Evolutionary conservation across 2,113 vertebrate genomes (phyloP), one percentile per base, ranked within the genome.

Genomic region (Amblyopsis rosae): DNA sequence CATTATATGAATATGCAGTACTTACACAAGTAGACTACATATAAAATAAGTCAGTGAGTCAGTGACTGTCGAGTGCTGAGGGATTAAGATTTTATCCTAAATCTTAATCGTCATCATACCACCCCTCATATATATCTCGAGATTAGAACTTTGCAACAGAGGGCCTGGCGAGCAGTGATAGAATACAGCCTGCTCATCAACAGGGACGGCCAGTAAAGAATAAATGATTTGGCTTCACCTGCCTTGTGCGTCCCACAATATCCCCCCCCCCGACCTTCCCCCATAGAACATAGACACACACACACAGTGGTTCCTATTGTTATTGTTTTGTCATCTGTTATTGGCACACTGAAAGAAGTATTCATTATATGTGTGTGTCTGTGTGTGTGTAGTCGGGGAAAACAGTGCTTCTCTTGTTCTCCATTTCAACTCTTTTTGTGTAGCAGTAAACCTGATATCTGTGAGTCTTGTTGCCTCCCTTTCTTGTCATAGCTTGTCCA

Each of bases 401-500:
- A 26, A 1, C 54, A 33, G 33, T 32, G 12, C 1, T 19, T 74
- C 56, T 74, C 58, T 33, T 75, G 19, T 61, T 59, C 46, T 60
- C 9, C 4, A 11, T 69, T 50, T 76, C 10, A 58, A 6, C 26
- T 62, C 17, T 59, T 32, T 61, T 46, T 65, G 46, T 17, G 12
- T 2, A 17, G 46, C 54, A n/a, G 50, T 9, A 54, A 61, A 59
- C 19, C 16, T 50, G 26, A 76, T n/a, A 17, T 59, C 8, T 55
- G 19, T 49, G 3, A 49, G 12, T 47, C 3, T 13, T 15, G 51
- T n/a, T 64, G n/a, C 45, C 46, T 71, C 17, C 50, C 26, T 65
- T 70, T 84, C 9, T 70, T 53, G 81, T 68, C 65, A 49, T 47
- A 93, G 93, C 85, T 0, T 93, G 93, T 84, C 86, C 80, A 32